Conservation (phyloP, 35 echinoderm and acorn worm genomes). For the Chiridota heheva region DNA sequence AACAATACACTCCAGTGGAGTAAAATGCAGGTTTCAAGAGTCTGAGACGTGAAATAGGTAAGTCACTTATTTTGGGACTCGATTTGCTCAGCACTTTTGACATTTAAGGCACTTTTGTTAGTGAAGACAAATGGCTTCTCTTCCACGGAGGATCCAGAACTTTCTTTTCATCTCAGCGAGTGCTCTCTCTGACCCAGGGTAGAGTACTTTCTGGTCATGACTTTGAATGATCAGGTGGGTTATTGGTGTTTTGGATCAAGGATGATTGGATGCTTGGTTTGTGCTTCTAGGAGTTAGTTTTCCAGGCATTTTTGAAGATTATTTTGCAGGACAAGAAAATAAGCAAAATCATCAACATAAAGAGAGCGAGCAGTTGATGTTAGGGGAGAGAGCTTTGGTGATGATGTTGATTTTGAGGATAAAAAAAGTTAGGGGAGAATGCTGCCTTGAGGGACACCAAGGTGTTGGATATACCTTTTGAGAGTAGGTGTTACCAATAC, state of each 20-base stretch:
- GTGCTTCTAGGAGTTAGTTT: not conserved
- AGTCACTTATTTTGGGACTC: conserved; percentile 26
- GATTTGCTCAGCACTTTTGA: conserved; percentile 7
- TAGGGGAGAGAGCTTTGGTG: too few relatives aligned
- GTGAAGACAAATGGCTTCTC: conserved; percentile 24
- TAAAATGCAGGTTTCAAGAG: conserved; percentile 25
- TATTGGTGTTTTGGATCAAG: conserved; percentile 12
- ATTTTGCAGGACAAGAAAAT: too few relatives aligned
- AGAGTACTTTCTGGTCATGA: conserved; percentile 12
- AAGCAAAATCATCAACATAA: too few relatives aligned
- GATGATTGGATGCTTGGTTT: conserved; percentile 29
- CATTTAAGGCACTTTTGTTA: conserved; percentile 13
- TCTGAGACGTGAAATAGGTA: not conserved
- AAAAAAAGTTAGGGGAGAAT: too few relatives aligned
- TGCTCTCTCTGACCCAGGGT: conserved; percentile 17
- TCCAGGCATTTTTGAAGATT: too few relatives aligned
- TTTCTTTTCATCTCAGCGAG: not conserved
- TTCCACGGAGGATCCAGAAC: conserved; percentile 12
- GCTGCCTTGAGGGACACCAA: too few relatives aligned
- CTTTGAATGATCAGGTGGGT: conserved; percentile 14
- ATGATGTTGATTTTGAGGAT: too few relatives aligned
- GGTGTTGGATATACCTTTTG: too few relatives aligned
- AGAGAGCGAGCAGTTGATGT: too few relatives aligned
- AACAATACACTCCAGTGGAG: conserved; percentile 20
- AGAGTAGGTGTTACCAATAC: too few relatives aligned